phyloP scores from a whole-genome alignment of 2,113 vertebrate species.

The Mus spicilegus region DNA sequence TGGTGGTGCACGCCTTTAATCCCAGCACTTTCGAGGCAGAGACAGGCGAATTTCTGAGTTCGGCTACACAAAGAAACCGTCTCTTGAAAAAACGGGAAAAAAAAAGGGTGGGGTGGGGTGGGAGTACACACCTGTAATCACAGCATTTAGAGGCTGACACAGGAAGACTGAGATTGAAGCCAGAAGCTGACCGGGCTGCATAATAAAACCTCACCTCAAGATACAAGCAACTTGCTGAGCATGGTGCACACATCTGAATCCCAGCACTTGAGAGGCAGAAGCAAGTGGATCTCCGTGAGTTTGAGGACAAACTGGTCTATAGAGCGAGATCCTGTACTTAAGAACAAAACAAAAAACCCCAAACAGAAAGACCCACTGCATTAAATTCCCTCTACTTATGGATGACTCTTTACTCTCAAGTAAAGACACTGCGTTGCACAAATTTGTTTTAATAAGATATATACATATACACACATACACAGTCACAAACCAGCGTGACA shows the following conservation, averaged over 20 bases:
- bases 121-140: not conserved
- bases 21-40: no score
- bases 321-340: not conserved
- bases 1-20: no score
- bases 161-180: not conserved
- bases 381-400: not conserved
- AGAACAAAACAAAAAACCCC: not conserved
- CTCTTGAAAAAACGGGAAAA: no score
- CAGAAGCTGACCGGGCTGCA: not conserved
- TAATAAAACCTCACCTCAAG: not conserved
- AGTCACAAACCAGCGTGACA: constrained; percentile 49
- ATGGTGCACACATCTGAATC: not conserved
- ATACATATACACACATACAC: not conserved
- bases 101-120: no score
- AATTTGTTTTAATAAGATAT: constrained; percentile 63
- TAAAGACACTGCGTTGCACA: constrained; percentile 28
- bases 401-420: not conserved
- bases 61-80: no score
- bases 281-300: not conserved
- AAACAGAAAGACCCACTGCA: not conserved
- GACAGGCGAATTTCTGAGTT: no score
- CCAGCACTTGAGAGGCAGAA: not conserved
- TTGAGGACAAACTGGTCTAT: not conserved
- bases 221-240: not conserved
- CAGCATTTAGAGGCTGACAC: not conserved